Base-by-base conservation (phyloP, 2,888 invertebrate species). In the Scaptomyza cyrtandrae region DNA sequence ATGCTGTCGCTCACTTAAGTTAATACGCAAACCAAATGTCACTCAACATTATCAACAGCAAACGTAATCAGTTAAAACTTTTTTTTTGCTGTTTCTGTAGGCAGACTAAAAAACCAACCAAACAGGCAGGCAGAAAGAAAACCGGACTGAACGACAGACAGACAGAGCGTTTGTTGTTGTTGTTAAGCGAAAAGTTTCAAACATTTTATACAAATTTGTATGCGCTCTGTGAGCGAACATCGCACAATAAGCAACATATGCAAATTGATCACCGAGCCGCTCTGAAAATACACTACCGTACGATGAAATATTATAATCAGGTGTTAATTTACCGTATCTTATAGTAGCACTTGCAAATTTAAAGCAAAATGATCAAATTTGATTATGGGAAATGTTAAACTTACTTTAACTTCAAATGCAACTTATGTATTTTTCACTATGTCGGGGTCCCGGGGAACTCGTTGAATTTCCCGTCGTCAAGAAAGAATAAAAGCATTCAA, bases 1-100 rank as follows among this genome's bases (percentile, higher is more conserved):
- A 45, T 61, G 52, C 73, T 85, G 88, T 81, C 88, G 79, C 83
- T 83, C 79, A 83, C 86, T 83, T 88, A 83, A 83, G 88, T 83
- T 87, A 88, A 88, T 85, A 88, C 88, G 88, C 79, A 86, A 88
- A 86, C 85, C 80, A 88, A 84, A 83, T 86, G 85, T 88, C 85
- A 86, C 88, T 88, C 88, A 86, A 84, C 85, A 88, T 85, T 86
- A 85, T 85, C 84, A 85, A 85, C 80, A 64, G 85, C 88, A 83
- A 88, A 88, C 78, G 84, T 86, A 88, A 85, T 85, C 85, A 86
- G 88, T 83, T 84, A 78, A 81, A 86, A 88, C 70, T 86, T 80
- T 74, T 64, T 69, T 68, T 65, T 56, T 75, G 75, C 63, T 64
- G 54, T 63, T 72, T 71, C 64, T 78, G 71, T 59, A 66, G 70